A percentile compares a stretch with the other conserved stretches of the same genome.
Evolutionary conservation across 2,888 invertebrate species (phyloP).

Genomic region (Lepas anatifera): DNA sequence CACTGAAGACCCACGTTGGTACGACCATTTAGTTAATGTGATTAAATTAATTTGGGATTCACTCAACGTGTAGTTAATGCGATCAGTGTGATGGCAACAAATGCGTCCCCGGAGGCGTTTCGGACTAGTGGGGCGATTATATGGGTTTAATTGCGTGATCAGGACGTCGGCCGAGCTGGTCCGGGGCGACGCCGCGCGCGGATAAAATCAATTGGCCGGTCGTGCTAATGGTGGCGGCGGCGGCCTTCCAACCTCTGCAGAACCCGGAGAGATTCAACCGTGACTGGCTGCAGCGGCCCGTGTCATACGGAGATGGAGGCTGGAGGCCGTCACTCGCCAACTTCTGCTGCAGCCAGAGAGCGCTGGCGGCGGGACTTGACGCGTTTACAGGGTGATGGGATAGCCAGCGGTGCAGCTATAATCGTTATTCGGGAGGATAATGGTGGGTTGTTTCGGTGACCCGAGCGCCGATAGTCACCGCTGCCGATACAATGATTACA

Average conservation of each 20-base stretch:
- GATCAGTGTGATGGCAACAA: slow-evolving; percentile 11
- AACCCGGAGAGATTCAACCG: too few relatives aligned
- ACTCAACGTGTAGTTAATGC: slow-evolving; percentile 12
- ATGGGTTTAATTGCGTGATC: slow-evolving; percentile 11
- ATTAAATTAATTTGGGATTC: slow-evolving; percentile 12
- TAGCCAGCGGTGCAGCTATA: too few relatives aligned
- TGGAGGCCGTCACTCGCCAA: too few relatives aligned
- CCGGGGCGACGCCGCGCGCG: background rate
- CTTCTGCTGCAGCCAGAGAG: background rate
- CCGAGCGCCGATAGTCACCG: too few relatives aligned
- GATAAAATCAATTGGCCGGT: background rate
- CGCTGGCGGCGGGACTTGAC: background rate
- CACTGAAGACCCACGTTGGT: background rate
- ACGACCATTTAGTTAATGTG: slow-evolving; percentile 12
- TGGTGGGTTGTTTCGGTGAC: too few relatives aligned
- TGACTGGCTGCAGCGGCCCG: too few relatives aligned
- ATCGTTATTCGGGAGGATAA: too few relatives aligned
- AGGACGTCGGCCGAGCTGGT: background rate
- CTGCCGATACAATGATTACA: too few relatives aligned
- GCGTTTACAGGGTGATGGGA: too few relatives aligned
- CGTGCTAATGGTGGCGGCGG: background rate
- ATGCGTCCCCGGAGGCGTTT: slow-evolving; percentile 12
- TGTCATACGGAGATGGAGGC: too few relatives aligned
- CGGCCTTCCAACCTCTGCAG: too few relatives aligned
- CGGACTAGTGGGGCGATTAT: slow-evolving; percentile 12